These are phyloP conservation scores for Channallabes apus DNA, from an alignment of 2,797 vertebrate genomes.

Conservation along the genomic window DNA sequence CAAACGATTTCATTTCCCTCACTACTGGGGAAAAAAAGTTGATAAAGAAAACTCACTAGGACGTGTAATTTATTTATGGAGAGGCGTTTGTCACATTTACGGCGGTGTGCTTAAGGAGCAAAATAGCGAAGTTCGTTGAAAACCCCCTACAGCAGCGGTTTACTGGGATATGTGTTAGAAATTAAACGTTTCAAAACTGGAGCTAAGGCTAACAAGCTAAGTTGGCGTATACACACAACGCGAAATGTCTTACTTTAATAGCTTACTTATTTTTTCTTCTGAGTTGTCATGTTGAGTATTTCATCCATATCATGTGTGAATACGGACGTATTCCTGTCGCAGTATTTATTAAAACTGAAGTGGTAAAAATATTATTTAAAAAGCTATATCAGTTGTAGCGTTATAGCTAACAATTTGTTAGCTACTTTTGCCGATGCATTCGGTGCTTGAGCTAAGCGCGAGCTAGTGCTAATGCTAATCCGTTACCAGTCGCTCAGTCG, in stretches of 20 bases:
- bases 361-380: background rate
- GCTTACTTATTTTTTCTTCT: background rate
- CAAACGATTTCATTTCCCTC: conserved; percentile 24
- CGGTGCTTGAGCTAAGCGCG: conserved; percentile 1
- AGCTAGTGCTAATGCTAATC: conserved; percentile 39
- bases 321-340: background rate
- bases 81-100: conserved; percentile 7
- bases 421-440: conserved; percentile 12
- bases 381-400: conserved; percentile 19
- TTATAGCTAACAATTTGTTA: conserved; percentile 29
- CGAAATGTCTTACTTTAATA: background rate
- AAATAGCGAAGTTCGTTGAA: conserved; percentile 46
- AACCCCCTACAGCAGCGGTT: conserved; percentile 32
- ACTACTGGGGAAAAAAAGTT: conserved; percentile 18
- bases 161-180: conserved; percentile 45
- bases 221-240: background rate
- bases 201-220: conserved; percentile 27
- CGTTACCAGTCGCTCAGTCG: conserved; percentile 20
- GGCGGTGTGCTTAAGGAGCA: conserved; percentile 13
- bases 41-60: conserved; percentile 36
- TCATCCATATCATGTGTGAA: background rate
- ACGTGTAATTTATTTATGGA: conserved; percentile 8
- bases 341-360: background rate
- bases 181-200: conserved; percentile 36
- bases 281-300: background rate